These are phyloP conservation scores for Spilogale gracilis DNA, from an alignment of 2,113 vertebrate genomes.

Conservation along the genomic window DNA sequence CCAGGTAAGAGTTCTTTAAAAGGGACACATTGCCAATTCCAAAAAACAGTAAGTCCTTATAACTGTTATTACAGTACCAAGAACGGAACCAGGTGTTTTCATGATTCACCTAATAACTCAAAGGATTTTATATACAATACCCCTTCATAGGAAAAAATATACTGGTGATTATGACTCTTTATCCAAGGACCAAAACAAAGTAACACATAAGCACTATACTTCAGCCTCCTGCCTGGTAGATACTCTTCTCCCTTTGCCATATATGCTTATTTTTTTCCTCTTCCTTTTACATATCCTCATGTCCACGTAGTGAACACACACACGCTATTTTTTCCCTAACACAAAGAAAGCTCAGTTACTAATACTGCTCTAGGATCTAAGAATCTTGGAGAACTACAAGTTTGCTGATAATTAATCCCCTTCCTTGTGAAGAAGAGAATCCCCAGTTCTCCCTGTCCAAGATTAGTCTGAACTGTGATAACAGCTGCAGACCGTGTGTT, in stretches of 20 bases:
- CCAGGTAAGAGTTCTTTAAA: slow-evolving; percentile 89
- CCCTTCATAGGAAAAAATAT: not conserved
- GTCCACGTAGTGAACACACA: not conserved
- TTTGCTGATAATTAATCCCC: not conserved
- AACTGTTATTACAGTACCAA: not conserved
- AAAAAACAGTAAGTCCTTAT: not conserved
- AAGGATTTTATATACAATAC: not conserved
- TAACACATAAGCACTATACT: not conserved
- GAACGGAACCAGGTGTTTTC: slow-evolving; percentile 5
- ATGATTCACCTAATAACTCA: slow-evolving; percentile 7
- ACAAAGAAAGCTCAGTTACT: slow-evolving; percentile 24
- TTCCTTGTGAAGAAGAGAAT: not conserved
- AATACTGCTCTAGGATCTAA: not conserved
- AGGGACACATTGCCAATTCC: slow-evolving; percentile 33
- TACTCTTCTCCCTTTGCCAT: not conserved
- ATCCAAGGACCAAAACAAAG: not conserved
- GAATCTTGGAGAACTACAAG: not conserved
- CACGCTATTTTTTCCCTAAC: not conserved
- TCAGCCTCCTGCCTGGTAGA: not conserved
- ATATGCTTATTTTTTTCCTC: not conserved
- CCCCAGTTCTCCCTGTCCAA: not conserved
- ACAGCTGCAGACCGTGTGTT: slow-evolving; percentile 12
- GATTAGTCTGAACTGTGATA: not conserved
- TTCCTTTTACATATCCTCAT: not conserved
- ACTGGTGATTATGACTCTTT: not conserved